phyloP scores from a whole-genome alignment of 2,797 vertebrate species.

The Pseudomugil tenellus region DNA sequence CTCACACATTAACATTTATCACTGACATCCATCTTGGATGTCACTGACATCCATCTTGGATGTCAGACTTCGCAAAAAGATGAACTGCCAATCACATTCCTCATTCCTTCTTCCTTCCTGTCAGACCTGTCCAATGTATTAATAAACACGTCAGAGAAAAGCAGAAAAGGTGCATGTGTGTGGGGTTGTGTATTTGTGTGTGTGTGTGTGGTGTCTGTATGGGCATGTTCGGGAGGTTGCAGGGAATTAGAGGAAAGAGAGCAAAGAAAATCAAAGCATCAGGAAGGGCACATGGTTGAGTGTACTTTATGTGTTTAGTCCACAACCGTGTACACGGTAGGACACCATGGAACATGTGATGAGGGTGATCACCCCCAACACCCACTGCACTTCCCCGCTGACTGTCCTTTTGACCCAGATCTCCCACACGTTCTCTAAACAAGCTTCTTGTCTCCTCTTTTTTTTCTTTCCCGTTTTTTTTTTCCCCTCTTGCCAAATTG shows the following conservation, averaged over 20 bases:
- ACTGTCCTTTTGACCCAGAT: slow-evolving; percentile 73
- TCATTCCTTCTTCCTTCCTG: slow-evolving; percentile 5
- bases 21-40: too few species aligned
- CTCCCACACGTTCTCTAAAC: slow-evolving; percentile 51
- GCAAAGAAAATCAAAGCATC: slow-evolving; percentile 64
- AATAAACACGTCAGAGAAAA: slow-evolving; percentile 23
- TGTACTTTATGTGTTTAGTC: slow-evolving; percentile 60
- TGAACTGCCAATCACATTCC: slow-evolving; percentile 11
- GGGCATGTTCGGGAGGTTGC: slow-evolving; percentile 30
- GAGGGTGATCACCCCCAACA: slow-evolving; percentile 65
- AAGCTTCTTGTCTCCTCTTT: slow-evolving; percentile 7
- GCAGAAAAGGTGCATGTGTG: neutral
- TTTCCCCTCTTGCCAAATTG: slow-evolving; percentile 29
- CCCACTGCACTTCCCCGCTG: slow-evolving; percentile 30
- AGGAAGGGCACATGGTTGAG: slow-evolving; percentile 64
- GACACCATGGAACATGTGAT: slow-evolving; percentile 73
- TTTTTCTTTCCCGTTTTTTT: slow-evolving; percentile 1
- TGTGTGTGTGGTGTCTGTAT: slow-evolving; percentile 27
- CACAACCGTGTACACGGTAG: slow-evolving; percentile 66
- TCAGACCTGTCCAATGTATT: slow-evolving; percentile 21
- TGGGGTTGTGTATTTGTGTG: slow-evolving; percentile 20
- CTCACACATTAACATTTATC: slow-evolving; percentile 54
- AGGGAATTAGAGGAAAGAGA: slow-evolving; percentile 28
- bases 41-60: slow-evolving; percentile 39
- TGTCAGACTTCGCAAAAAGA: slow-evolving; percentile 6